These are phyloP conservation scores for Montipora cactus DNA, from an alignment of 64 coral and sea anemone genomes.

Conservation along the genomic window DNA sequence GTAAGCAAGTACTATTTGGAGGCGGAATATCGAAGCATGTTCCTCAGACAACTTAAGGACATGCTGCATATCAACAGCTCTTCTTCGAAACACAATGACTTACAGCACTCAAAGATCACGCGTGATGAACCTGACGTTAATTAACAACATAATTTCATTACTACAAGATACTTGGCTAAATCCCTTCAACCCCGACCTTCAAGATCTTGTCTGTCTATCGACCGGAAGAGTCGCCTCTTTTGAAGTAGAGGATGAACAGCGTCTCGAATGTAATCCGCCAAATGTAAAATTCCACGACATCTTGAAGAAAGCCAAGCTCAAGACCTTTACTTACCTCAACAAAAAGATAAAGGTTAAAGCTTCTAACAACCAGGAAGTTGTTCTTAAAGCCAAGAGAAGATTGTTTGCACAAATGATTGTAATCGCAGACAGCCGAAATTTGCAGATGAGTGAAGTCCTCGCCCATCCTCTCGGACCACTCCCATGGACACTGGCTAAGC, in stretches of 20 bases:
- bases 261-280: slow-evolving; percentile 61
- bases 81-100: slow-evolving; percentile 42
- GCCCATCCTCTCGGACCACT: slow-evolving; percentile 59
- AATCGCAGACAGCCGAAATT: slow-evolving; percentile 67
- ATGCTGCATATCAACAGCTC: slow-evolving; percentile 33
- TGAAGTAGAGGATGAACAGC: not conserved
- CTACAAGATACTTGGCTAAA: not conserved
- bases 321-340: slow-evolving; percentile 59
- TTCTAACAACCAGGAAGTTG: slow-evolving; percentile 47
- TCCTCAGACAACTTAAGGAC: slow-evolving; percentile 55
- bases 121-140: slow-evolving; percentile 65
- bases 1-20: slow-evolving; percentile 68
- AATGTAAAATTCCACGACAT: slow-evolving; percentile 62
- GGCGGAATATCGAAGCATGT: slow-evolving; percentile 67
- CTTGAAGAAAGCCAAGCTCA: slow-evolving; percentile 58
- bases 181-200: slow-evolving; percentile 10
- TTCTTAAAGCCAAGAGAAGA: slow-evolving; percentile 60
- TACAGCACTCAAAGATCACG: slow-evolving; percentile 50
- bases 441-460: slow-evolving; percentile 72
- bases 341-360: slow-evolving; percentile 36
- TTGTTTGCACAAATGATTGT: slow-evolving; percentile 82
- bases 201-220: slow-evolving; percentile 38
- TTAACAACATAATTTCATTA: slow-evolving; percentile 3
- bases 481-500: slow-evolving; percentile 56
- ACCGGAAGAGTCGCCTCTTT: not conserved